Base-by-base conservation (phyloP, 2,888 invertebrate species). In the Habrosyne pyritoides region DNA sequence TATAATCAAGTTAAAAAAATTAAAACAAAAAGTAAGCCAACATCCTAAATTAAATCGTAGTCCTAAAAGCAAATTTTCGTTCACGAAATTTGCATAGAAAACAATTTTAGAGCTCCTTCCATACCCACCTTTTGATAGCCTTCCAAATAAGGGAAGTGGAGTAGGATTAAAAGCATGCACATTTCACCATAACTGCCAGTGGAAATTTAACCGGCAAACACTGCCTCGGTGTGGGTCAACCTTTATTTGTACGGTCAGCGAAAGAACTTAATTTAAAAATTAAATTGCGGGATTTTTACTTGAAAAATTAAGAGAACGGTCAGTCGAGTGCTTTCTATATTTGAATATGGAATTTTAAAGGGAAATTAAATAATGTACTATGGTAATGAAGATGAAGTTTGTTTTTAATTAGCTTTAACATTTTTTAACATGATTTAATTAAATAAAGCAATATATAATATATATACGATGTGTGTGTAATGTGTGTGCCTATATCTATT, bases 131-230 rank as follows among this genome's bases (percentile, higher is more conserved):
- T 26, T 57, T 49, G 33, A 59, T 54, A 59, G 56, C 56, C 54
- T 51, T 22, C 56, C 58, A 61, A 67, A 68, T 68, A 65, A 58
- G 63, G 53, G 61, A 63, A 62, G 62, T 63, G 62, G 60, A 65
- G 62, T 59, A 50, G 71, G 66, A 75, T 79, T 77, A 80, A 81
- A 77, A 73, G 74, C 75, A 75, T 73, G 75, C 75, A 76, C 74
- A 73, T 74, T 71, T 76, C 71, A 74, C 71, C 66, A 67, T 68
- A 75, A 76, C 70, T 68, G 72, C 75, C 64, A 59, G 57, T 69
- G 72, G 70, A 71, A 70, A 75, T 74, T 75, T 67, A 63, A 71
- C 61, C 64, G 60, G 59, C 56, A 57, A 61, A 65, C 57, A 69
- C 57, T 28, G 60, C 55, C 58, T 18, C 52, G 59, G 56, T 61